phyloP scores from a whole-genome alignment of 2,797 vertebrate species.

The Rhynchotus rufescens region DNA sequence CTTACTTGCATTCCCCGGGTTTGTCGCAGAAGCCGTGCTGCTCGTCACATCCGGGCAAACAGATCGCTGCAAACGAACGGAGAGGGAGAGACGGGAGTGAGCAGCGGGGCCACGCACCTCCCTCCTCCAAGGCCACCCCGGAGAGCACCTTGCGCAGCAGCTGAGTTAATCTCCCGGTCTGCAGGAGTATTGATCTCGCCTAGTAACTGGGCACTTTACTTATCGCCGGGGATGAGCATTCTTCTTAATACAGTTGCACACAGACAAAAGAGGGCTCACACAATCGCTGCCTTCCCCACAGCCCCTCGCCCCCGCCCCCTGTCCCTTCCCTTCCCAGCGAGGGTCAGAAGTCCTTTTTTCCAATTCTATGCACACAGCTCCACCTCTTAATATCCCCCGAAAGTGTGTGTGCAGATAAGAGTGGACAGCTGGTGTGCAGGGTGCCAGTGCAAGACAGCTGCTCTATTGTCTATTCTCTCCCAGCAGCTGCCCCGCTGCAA shows the following conservation, averaged over 20 bases:
- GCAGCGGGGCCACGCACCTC: slow-evolving; percentile 29
- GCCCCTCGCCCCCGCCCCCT: slow-evolving; percentile 67
- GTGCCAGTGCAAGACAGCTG: slow-evolving; percentile 99
- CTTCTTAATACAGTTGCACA: slow-evolving; percentile 91
- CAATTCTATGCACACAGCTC: slow-evolving; percentile 87
- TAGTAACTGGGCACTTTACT: slow-evolving; percentile 78
- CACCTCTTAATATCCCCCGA: slow-evolving; percentile 89
- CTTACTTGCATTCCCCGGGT: slow-evolving; percentile 99
- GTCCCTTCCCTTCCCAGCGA: slow-evolving; percentile 86
- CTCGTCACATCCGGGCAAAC: slow-evolving; percentile 95
- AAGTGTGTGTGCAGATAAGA: slow-evolving; percentile 92
- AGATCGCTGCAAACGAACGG: slow-evolving; percentile 87
- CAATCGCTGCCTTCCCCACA: slow-evolving; percentile 83
- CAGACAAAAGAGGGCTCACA: slow-evolving; percentile 93
- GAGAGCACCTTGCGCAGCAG: neutral
- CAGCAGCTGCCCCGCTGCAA: slow-evolving; percentile 99
- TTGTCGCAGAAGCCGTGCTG: slow-evolving; percentile 95
- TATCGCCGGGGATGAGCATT: slow-evolving; percentile 85
- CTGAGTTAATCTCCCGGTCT: slow-evolving; percentile 72
- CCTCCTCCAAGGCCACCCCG: neutral
- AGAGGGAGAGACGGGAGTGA: slow-evolving; percentile 70
- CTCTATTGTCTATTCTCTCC: slow-evolving; percentile 98
- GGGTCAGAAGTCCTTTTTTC: slow-evolving; percentile 97
- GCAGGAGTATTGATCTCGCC: slow-evolving; percentile 72
- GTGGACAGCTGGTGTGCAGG: slow-evolving; percentile 99